A percentile compares a stretch with the other conserved stretches of the same genome.
Conservation (phyloP, 1,140 invertebrate genomes). For the Hyles euphorbiae region DNA sequence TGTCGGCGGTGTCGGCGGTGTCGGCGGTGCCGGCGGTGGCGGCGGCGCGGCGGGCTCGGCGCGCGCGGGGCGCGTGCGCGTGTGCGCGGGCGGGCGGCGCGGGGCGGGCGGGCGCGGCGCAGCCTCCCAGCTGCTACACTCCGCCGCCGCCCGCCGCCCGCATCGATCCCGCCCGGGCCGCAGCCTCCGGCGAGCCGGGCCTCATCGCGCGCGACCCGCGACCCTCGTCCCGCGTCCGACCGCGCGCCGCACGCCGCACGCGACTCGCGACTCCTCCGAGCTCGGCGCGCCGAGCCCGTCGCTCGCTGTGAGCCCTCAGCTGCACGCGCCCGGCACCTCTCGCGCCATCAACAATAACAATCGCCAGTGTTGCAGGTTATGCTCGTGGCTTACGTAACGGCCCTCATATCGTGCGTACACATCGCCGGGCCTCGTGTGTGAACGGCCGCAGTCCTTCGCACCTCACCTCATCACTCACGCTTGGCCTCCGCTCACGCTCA, state of each 20-base stretch:
- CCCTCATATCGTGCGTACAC: slow-evolving; percentile 29
- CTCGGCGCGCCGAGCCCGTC: slow-evolving; percentile 30
- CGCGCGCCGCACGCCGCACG: slow-evolving; percentile 42
- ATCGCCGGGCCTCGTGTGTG: slow-evolving; percentile 49
- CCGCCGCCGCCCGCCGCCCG: slow-evolving; percentile 66
- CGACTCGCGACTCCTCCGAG: slow-evolving; percentile 21
- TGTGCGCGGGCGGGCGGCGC: slow-evolving; percentile 33
- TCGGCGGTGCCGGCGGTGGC: slow-evolving; percentile 21
- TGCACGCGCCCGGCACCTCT: slow-evolving; percentile 30
- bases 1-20: slow-evolving; percentile 15
- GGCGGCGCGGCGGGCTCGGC: slow-evolving; percentile 22
- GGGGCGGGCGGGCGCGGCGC: slow-evolving; percentile 41
- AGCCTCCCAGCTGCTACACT: slow-evolving; percentile 64
- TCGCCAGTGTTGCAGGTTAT: slow-evolving; percentile 48
- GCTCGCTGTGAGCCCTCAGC: slow-evolving; percentile 32
- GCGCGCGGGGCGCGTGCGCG: slow-evolving; percentile 29
- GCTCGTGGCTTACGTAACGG: slow-evolving; percentile 59
- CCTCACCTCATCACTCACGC: not conserved
- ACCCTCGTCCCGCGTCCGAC: slow-evolving; percentile 4
- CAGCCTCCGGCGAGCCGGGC: slow-evolving; percentile 44
- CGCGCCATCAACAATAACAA: slow-evolving; percentile 27
- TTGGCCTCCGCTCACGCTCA: too few relatives aligned
- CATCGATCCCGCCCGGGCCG: slow-evolving; percentile 64
- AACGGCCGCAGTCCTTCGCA: slow-evolving; percentile 16
- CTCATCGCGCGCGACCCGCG: slow-evolving; percentile 38